A percentile compares a stretch with the other conserved stretches of the same genome.
These are phyloP conservation scores for Steromphala cineraria DNA, from an alignment of 2,888 invertebrate genomes.

Conservation along the genomic window DNA sequence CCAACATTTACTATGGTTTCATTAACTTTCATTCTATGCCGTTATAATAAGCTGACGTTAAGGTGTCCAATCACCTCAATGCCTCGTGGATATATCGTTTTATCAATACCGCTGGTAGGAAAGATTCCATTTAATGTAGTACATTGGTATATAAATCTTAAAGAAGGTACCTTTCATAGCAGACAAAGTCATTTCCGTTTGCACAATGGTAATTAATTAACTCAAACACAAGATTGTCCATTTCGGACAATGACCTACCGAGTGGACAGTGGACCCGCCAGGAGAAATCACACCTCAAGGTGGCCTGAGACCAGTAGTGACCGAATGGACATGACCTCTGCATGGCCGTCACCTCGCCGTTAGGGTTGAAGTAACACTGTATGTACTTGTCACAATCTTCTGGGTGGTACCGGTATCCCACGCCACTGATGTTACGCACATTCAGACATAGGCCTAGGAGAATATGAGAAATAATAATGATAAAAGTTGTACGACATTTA, in stretches of 20 bases:
- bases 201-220: too few species aligned
- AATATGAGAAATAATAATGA: neutral
- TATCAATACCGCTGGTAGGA: too few species aligned
- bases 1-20: too few species aligned
- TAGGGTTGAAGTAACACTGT: conserved; percentile 45
- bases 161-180: too few species aligned
- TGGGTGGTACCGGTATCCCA: conserved; percentile 47
- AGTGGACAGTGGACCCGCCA: conserved; percentile 39
- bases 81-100: too few species aligned
- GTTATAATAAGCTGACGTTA: too few species aligned
- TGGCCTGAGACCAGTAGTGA: conserved; percentile 50
- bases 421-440: conserved; percentile 30
- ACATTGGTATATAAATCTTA: too few species aligned
- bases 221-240: neutral
- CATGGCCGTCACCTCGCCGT: conserved; percentile 35
- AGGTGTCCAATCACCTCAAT: too few species aligned
- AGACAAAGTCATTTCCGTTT: too few species aligned
- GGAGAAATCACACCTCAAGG: conserved; percentile 41
- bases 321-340: conserved; percentile 49
- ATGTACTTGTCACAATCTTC: conserved; percentile 53
- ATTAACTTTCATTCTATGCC: too few species aligned
- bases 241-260: conserved; percentile 31
- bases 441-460: conserved; percentile 2
- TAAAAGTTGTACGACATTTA: too few species aligned
- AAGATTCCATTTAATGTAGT: too few species aligned